Percentiles rank a stretch among this genome's conserved stretches.
phyloP scores from a whole-genome alignment of 2,888 invertebrate genomes.

The Hermodice carunculata region DNA sequence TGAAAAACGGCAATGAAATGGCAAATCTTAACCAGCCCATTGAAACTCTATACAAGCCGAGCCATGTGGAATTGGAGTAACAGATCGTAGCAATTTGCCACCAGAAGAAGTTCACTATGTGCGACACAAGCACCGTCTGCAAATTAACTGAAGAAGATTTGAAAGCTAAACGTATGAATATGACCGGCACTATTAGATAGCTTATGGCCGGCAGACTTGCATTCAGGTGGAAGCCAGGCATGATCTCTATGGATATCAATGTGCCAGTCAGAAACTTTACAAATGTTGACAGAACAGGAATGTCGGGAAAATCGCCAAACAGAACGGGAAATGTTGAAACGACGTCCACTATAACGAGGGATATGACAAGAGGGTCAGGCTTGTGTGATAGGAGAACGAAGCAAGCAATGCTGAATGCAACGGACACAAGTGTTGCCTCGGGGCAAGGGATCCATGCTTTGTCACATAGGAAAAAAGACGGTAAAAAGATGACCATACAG shows the following conservation, averaged over 20 bases:
- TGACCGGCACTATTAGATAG: conserved; percentile 2
- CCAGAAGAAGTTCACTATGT: conserved; percentile 19
- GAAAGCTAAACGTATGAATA: conserved; percentile 11
- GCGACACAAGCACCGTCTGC: conserved; percentile 9
- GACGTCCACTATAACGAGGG: background rate
- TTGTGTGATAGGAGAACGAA: conserved; percentile 2
- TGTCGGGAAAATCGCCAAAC: background rate
- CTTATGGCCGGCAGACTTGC: conserved; percentile 14
- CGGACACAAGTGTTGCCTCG: conserved; percentile 3
- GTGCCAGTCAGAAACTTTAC: background rate
- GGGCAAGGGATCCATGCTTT: conserved; percentile 22
- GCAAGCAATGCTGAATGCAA: background rate
- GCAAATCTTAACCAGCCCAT: conserved; percentile 14
- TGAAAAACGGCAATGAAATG: conserved; percentile 3
- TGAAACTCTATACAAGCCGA: conserved; percentile 15
- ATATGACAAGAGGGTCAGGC: conserved; percentile 5
- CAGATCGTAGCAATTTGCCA: conserved; percentile 12
- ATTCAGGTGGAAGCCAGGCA: conserved; percentile 7
- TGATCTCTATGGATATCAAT: background rate
- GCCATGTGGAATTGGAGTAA: conserved; percentile 15
- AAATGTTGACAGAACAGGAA: background rate
- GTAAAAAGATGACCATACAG: conserved; percentile 8
- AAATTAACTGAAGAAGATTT: conserved; percentile 3
- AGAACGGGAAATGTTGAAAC: conserved; percentile 16
- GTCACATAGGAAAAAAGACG: conserved; percentile 10